Evolutionary conservation across 1,140 invertebrate species (phyloP).

Genomic region (Drosophila chauvacae): DNA sequence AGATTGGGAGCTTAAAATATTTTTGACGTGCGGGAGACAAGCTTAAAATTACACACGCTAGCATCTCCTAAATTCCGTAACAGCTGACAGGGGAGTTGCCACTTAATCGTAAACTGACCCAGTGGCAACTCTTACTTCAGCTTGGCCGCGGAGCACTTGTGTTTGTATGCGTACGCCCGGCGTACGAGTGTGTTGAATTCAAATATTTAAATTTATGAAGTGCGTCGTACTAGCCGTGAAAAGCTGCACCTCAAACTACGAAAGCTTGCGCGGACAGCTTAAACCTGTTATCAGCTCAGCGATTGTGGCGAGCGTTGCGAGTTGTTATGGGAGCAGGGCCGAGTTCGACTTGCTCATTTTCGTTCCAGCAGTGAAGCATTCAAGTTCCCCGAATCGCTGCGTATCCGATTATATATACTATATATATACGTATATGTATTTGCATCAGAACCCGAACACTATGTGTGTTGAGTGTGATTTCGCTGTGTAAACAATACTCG

Average conservation of each 20-base stretch:
- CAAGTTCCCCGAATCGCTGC: constrained; percentile 35
- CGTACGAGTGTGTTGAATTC: constrained; percentile 28
- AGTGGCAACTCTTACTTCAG: constrained; percentile 5
- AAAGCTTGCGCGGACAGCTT: constrained; percentile 55
- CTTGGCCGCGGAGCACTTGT: not conserved
- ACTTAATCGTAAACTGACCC: not conserved
- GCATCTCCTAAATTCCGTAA: not conserved
- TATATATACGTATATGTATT: constrained; percentile 1
- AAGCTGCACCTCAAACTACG: constrained; percentile 12
- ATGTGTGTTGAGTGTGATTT: constrained; percentile 36
- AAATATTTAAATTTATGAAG: constrained; percentile 27
- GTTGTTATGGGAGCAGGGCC: constrained; percentile 33
- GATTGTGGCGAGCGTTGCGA: constrained; percentile 22
- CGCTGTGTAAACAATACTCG: constrained; percentile 54
- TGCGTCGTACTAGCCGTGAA: constrained; percentile 13
- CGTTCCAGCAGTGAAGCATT: constrained; percentile 35
- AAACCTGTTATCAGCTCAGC: constrained; percentile 72
- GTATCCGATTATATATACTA: not conserved
- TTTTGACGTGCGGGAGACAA: not conserved
- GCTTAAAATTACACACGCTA: not conserved
- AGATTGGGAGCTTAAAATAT: not conserved
- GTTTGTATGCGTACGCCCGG: not conserved
- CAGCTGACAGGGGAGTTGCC: constrained; percentile 30
- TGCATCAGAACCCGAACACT: constrained; percentile 4
- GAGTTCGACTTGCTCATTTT: constrained; percentile 13